Conservation (phyloP, 2,113 vertebrate species). For the Zosterops pallidus region DNA sequence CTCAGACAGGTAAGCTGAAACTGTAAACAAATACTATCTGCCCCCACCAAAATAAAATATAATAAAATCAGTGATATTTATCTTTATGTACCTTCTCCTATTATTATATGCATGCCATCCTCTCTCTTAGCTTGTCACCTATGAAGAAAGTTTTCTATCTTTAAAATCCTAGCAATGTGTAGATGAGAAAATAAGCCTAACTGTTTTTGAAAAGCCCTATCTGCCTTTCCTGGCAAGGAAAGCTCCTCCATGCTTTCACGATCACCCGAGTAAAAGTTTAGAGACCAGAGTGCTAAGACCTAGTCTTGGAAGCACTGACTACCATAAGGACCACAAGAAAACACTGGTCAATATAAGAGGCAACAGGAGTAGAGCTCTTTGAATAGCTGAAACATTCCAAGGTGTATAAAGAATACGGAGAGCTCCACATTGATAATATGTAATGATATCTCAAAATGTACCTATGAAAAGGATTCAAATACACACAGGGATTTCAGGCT, state of each 20-base stretch:
- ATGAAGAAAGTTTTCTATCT: background rate
- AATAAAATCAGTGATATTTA: background rate
- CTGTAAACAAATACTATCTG: background rate
- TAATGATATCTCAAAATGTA: background rate
- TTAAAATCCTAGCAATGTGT: background rate
- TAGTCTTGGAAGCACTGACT: background rate
- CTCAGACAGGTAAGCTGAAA: background rate
- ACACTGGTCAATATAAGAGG: background rate
- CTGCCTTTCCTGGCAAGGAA: background rate
- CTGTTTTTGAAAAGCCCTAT: background rate
- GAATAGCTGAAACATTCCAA: background rate
- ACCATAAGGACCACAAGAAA: background rate
- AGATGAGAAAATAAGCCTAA: background rate
- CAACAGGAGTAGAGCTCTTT: background rate
- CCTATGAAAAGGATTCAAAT: background rate
- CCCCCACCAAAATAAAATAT: background rate
- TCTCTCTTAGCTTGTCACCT: background rate
- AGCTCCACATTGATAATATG: background rate
- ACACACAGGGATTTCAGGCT: background rate
- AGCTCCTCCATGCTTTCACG: background rate
- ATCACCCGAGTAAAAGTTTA: background rate
- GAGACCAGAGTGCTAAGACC: background rate
- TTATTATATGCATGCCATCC: background rate
- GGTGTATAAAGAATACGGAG: background rate
- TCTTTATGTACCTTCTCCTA: background rate